Conservation (phyloP, 1,140 invertebrate species). For the Drosophila willistoni region DNA sequence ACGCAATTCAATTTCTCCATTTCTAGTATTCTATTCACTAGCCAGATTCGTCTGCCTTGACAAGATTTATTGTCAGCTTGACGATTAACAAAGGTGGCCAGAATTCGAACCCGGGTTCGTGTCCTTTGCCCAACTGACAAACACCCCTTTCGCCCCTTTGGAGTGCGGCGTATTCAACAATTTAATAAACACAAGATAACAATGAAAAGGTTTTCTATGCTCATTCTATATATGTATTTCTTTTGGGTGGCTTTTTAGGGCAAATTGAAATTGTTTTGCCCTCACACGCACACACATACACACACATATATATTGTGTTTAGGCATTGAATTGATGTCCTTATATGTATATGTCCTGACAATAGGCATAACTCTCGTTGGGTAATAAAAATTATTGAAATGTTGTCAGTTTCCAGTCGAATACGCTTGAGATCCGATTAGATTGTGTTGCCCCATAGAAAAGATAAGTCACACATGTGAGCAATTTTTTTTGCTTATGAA, state of each 20-base stretch:
- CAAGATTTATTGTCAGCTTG: constrained; percentile 72
- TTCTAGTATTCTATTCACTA: constrained; percentile 24
- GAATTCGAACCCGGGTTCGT: background rate
- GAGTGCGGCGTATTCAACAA: constrained; percentile 46
- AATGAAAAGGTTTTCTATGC: constrained; percentile 33
- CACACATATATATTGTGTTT: constrained; percentile 53
- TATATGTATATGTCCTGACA: constrained; percentile 31
- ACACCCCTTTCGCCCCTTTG: constrained; percentile 53
- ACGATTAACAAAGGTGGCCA: constrained; percentile 69
- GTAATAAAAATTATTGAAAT: constrained; percentile 73
- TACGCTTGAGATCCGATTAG: constrained; percentile 45
- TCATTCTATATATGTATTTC: constrained; percentile 1
- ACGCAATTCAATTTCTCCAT: constrained; percentile 51
- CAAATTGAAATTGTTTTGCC: constrained; percentile 68
- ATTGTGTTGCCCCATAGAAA: constrained; percentile 36
- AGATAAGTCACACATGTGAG: constrained; percentile 44
- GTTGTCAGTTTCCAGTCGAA: constrained; percentile 64
- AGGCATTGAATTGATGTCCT: constrained; percentile 46
- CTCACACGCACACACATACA: constrained; percentile 30
- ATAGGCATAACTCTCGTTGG: constrained; percentile 51
- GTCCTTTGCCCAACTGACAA: constrained; percentile 11
- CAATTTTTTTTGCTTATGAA: constrained; percentile 42
- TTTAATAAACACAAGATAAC: constrained; percentile 69
- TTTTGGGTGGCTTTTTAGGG: constrained; percentile 62
- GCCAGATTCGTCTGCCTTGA: constrained; percentile 4